Evolutionary conservation across 2,888 invertebrate species (phyloP), one percentile per base, ranked within the genome.

Genomic region (Lithodes maja): DNA sequence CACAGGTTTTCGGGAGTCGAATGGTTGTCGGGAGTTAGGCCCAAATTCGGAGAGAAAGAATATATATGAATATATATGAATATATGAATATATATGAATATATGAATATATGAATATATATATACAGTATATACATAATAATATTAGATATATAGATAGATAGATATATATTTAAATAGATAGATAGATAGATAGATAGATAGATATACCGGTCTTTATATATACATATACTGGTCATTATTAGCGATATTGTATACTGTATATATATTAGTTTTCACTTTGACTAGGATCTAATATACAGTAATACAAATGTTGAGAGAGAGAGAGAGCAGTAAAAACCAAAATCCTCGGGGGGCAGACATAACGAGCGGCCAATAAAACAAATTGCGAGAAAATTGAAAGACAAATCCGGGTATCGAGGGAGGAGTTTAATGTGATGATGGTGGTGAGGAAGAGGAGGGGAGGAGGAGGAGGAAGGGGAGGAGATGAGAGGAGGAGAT

Each of bases 1-100:
- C 78, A 78, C 54, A 71, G 80, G 69, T 81, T 79, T 80, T 33
- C 33, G 33, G 33, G 33, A 33, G 33, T 33, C 33, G 33, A 53
- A 55, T 54, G 81, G 52, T 3, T 12, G 33, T 15, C 15, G 81
- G 75, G 71, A 17, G 81, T 7, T 54, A 55, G 12, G 75, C 49
- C 3, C 7, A 68, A 50, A 50, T 2, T n/a, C 79, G 3, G 61
- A 61, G 12, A 61, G 12, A 5, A 61, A 61, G 7, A 5, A 61
- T 12, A 12, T 61, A 61, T 7, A 61, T 33, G 7, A 5, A 61
- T 12, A 12, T 61, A 61, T 7, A 61, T 33, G 33, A 33, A 33
- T 33, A 33, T 33, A 61, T 61, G 61, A 61, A 61, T 7, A 61
- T 7, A 55, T 5, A 55, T 5, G 3, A 55, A 55, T 5, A 55